These are phyloP conservation scores for Pyrocephalus nanus DNA, from an alignment of 2,797 vertebrate species.

Conservation along the genomic window DNA sequence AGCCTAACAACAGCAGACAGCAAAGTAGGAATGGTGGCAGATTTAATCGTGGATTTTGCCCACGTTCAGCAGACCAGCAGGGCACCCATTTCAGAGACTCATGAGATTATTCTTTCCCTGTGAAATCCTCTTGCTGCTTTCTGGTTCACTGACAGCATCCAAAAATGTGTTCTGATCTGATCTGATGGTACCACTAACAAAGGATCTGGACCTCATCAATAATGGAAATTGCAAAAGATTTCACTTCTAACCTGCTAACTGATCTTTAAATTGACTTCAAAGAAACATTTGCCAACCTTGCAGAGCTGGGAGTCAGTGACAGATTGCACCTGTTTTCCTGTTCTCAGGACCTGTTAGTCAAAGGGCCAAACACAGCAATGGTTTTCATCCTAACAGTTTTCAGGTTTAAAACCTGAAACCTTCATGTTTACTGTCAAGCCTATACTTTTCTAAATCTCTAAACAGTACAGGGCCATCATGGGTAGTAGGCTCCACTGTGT, in stretches of 20 bases:
- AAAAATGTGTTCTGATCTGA: background rate
- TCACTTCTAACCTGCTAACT: background rate
- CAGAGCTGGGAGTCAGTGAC: background rate
- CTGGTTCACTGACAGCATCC: background rate
- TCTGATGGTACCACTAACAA: background rate
- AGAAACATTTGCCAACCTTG: background rate
- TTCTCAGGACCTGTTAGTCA: background rate
- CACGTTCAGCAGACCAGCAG: background rate
- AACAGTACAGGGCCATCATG: background rate
- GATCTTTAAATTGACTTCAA: background rate
- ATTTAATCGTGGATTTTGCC: slow-evolving; percentile 1
- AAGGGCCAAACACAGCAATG: background rate
- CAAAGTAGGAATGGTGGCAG: background rate
- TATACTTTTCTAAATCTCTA: background rate
- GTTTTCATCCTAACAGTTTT: background rate
- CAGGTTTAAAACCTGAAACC: background rate
- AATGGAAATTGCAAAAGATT: background rate
- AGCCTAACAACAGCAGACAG: background rate
- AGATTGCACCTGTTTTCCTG: background rate
- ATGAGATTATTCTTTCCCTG: background rate
- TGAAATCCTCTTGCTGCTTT: slow-evolving; percentile 20
- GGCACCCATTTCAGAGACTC: background rate
- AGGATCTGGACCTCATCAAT: background rate
- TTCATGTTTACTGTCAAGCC: background rate
- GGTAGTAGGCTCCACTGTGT: background rate